Base-by-base conservation (phyloP, 1,140 invertebrate species). In the Radopholus similis region DNA sequence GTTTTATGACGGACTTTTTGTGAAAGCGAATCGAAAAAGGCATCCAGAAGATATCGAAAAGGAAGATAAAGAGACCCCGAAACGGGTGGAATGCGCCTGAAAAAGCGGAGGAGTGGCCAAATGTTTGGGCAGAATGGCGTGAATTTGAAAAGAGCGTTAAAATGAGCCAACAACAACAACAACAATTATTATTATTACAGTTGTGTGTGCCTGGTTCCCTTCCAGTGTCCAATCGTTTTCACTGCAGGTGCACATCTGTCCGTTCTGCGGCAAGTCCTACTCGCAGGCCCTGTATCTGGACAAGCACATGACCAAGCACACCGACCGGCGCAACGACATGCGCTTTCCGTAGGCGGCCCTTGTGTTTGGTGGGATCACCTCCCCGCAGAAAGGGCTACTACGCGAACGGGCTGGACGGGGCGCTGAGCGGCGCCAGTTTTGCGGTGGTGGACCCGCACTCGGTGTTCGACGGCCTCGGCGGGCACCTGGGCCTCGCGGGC, bases 201-300 rank as follows among this genome's bases (percentile, higher is more conserved):
- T n/a, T n/a, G n/a, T n/a, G n/a, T n/a, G n/a, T n/a, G n/a, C n/a
- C n/a, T n/a, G n/a, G n/a, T n/a, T 54, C 40, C 49, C n/a, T 13
- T 55, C 55, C 21, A 49, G 4, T 4, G 21, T 57, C 4, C 3
- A n/a, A n/a, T n/a, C n/a, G n/a, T n/a, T n/a, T n/a, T n/a, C 11
- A 28, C 34, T 72, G 49, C 62, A 78, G 80, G 68, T 95, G 55
- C 94, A 98, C 86, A 97, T 98, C 82, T 98, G 95, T 84, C 91
- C 94, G 81, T 95, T 94, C 83, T 99, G 95, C 85, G 95, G 95
- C 77, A 98, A 98, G 84, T 94, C 91, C 62, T 98, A 99, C 85
- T 97, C 95, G 5, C 95, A 98, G 84, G 94, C 97, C 85, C 97
- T 95, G 15, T 98, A 98, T 84, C 87, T 99, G 77, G 91, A 91